Percentiles rank a stretch among this genome's conserved stretches.
Conservation (phyloP, 2,888 invertebrate genomes). For the Drosophila cognata region DNA sequence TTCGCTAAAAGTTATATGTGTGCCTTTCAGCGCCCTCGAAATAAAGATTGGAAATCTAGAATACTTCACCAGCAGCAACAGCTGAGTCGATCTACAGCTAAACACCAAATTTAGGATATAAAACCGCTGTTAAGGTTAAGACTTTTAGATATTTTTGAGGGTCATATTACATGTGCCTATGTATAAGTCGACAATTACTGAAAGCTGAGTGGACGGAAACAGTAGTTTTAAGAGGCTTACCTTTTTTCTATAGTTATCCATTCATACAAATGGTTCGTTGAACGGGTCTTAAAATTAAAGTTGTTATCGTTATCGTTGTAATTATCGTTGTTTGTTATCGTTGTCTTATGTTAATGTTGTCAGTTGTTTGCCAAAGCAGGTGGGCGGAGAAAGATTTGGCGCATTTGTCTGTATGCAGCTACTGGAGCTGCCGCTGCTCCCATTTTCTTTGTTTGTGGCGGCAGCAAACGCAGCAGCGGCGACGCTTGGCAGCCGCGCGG, state of each 20-base stretch:
- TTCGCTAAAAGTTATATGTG: not conserved
- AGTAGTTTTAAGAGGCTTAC: slow-evolving; percentile 56
- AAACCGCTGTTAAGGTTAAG: not conserved
- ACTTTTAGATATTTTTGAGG: not conserved
- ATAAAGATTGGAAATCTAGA: not conserved
- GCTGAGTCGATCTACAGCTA: not conserved
- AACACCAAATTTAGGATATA: not conserved
- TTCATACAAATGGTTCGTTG: slow-evolving; percentile 69
- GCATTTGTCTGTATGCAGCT: slow-evolving; percentile 26
- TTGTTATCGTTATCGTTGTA: slow-evolving; percentile 20
- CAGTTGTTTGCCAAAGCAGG: slow-evolving; percentile 32
- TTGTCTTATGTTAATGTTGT: slow-evolving; percentile 25
- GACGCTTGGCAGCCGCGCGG: slow-evolving; percentile 56
- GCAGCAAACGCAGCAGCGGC: slow-evolving; percentile 74
- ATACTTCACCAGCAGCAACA: not conserved
- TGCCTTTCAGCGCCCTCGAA: not conserved
- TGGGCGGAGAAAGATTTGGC: slow-evolving; percentile 46
- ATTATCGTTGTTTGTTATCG: slow-evolving; percentile 20
- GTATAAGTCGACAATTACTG: not conserved
- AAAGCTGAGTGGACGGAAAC: not conserved
- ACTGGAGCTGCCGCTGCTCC: slow-evolving; percentile 46
- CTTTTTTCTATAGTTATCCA: slow-evolving; percentile 85
- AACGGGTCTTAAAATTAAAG: slow-evolving; percentile 21
- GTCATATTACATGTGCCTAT: not conserved
- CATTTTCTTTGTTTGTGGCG: slow-evolving; percentile 74